Evolutionary conservation across 1,140 invertebrate genomes (phyloP), one percentile per base, ranked within the genome.

Genomic region (Acromyrmex echinatior): DNA sequence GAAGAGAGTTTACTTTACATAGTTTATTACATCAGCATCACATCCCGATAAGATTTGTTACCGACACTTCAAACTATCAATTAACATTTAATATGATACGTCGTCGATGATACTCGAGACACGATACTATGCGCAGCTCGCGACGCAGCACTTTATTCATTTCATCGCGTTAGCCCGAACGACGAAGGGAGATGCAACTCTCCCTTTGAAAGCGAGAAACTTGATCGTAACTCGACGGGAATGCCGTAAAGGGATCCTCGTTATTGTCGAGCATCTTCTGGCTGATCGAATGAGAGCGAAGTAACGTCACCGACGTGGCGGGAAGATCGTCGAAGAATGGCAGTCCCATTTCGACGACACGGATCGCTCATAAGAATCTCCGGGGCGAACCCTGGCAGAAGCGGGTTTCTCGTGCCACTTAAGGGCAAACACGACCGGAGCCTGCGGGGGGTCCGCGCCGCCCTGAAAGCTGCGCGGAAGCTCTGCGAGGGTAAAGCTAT

Each of bases 271-370:
- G 77, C 65, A 79, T 81, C 76, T 80, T 80, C 76, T 66, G 53
- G 63, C 66, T 56, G 78, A 90, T 90, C 86, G 60, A 90, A 90
- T 90, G 86, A 90, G 68, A 90, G 68, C 63, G 63, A 85, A 90
- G 89, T 90, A 79, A 82, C 60, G 77, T 90, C 87, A 87, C 14
- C 53, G 74, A 56, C 86, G 74, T 77, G 88, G 87, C 88, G 68
- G 81, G 49, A 86, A 63, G 82, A 87, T 87, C 73, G 62, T 21
- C 74, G 71, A 80, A 87, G 81, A 81, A 90, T 71, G 85, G 77
- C 80, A 62, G 73, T 35, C 79, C 78, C 86, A 86, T 85, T 87
- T 90, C 73, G 16, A 63, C 77, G 71, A 90, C 86, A 79, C 35
- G 63, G 85, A 76, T 76, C 90, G 84, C 39, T 81, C 76, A 84